Evolutionary conservation across 2,888 invertebrate genomes (phyloP).

Genomic region (Cryptus viduatorius): DNA sequence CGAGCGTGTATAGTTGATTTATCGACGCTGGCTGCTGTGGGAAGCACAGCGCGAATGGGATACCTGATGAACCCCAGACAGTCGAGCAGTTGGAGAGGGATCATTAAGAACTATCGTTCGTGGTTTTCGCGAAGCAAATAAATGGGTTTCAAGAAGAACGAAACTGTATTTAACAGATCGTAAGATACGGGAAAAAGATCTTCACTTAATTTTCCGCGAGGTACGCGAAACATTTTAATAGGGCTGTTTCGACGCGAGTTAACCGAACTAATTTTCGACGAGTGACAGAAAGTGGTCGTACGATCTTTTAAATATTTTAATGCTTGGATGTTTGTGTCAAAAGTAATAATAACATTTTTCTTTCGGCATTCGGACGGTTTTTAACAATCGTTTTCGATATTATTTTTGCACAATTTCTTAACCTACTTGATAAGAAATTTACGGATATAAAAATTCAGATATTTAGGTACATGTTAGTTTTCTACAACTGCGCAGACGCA

Average conservation of each 20-base stretch:
- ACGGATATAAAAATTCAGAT: no score
- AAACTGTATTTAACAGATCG: slow-evolving; percentile 12
- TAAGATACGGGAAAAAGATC: slow-evolving; percentile 14
- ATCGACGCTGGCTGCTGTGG: slow-evolving; percentile 35
- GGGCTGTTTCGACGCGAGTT: background rate
- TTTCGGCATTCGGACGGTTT: background rate
- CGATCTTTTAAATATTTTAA: no score
- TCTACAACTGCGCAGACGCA: no score
- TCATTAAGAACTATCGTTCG: slow-evolving; percentile 49
- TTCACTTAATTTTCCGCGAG: slow-evolving; percentile 31
- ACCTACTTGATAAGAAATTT: no score
- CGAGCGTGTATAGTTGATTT: slow-evolving; percentile 58
- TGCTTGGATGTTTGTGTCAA: background rate
- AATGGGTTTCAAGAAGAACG: background rate
- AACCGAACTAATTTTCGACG: background rate
- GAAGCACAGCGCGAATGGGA: slow-evolving; percentile 31
- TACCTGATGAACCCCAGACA: slow-evolving; percentile 42
- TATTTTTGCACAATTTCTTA: no score
- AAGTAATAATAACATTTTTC: background rate
- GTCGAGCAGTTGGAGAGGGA: slow-evolving; percentile 38
- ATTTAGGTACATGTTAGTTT: no score
- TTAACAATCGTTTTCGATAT: background rate
- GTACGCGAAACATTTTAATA: slow-evolving; percentile 16
- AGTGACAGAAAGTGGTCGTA: background rate
- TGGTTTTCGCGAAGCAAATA: slow-evolving; percentile 43